These are phyloP conservation scores for Amblyjoppa proteus DNA, from an alignment of 2,888 invertebrate species.

Conservation along the genomic window DNA sequence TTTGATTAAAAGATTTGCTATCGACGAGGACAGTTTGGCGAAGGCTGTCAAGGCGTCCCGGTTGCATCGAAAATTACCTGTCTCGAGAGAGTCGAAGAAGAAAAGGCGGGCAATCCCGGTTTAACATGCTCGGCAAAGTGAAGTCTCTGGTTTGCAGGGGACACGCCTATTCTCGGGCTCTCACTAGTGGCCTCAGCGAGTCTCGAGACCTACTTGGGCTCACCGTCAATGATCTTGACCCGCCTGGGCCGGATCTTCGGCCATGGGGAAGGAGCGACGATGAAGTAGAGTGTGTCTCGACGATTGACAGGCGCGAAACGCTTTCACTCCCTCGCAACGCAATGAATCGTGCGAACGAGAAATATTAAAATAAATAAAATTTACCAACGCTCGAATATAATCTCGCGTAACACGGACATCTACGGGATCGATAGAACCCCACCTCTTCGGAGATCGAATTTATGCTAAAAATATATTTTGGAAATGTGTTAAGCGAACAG, in stretches of 20 bases:
- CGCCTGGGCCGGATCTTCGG: conserved; percentile 65
- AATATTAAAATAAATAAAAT: conserved; percentile 25
- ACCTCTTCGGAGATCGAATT: not conserved
- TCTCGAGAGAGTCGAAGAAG: conserved; percentile 9
- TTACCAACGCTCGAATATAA: not conserved
- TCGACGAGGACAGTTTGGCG: not conserved
- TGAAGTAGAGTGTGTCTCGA: conserved; percentile 25
- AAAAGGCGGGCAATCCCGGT: conserved; percentile 3
- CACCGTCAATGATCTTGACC: conserved; percentile 69
- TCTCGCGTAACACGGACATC: not conserved
- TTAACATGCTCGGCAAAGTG: not conserved
- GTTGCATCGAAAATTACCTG: conserved; percentile 7
- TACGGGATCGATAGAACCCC: too few species aligned
- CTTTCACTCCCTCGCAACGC: conserved; percentile 31
- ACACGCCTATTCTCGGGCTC: conserved; percentile 45
- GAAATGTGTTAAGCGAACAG: too few species aligned
- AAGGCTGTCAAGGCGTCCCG: not conserved
- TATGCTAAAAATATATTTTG: not conserved
- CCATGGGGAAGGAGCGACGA: conserved; percentile 37
- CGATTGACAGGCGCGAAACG: conserved; percentile 38
- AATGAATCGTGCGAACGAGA: not conserved
- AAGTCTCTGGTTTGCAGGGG: conserved; percentile 3
- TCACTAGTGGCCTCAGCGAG: conserved; percentile 34
- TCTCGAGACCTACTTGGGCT: conserved; percentile 62
- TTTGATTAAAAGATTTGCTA: too few species aligned